phyloP scores from a whole-genome alignment of 1,140 invertebrate species.

The Cherax quadricarinatus region DNA sequence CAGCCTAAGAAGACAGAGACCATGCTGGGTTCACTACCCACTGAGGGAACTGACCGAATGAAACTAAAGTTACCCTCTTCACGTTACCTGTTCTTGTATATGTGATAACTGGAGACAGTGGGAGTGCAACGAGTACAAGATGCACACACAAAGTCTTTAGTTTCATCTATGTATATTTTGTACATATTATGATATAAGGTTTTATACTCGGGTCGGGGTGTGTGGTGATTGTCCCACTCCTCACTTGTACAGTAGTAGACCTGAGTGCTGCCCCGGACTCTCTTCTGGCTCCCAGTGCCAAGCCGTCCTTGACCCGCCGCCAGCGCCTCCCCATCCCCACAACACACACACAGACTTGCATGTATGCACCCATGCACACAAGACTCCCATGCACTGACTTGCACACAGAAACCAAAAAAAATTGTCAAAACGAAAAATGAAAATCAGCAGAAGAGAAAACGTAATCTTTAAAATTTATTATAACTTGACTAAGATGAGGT shows the following conservation, averaged over 20 bases:
- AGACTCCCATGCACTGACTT: conserved; percentile 21
- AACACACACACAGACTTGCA: not conserved
- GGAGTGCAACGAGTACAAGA: conserved; percentile 9
- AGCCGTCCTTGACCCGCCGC: not conserved
- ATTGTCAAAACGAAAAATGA: no score
- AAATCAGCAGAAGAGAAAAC: not conserved
- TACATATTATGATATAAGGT: conserved; percentile 56
- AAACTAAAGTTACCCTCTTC: not conserved
- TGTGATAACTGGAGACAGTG: conserved; percentile 52
- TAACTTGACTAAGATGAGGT: not conserved
- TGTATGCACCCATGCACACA: no score
- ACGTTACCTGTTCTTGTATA: conserved; percentile 57
- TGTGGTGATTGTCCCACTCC: conserved; percentile 43
- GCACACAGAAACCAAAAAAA: conserved; percentile 19
- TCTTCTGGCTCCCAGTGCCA: not conserved
- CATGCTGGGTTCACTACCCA: not conserved
- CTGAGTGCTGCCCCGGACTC: conserved; percentile 16
- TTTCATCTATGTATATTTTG: conserved; percentile 62
- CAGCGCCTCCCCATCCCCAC: not conserved
- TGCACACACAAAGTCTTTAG: conserved; percentile 14
- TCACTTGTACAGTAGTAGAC: conserved; percentile 63
- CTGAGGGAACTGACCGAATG: not conserved
- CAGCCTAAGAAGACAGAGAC: not conserved
- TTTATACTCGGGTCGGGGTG: conserved; percentile 65
- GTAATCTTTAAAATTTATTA: no score